phyloP scores from a whole-genome alignment of 2,888 invertebrate genomes.

The Acleris emargana region DNA sequence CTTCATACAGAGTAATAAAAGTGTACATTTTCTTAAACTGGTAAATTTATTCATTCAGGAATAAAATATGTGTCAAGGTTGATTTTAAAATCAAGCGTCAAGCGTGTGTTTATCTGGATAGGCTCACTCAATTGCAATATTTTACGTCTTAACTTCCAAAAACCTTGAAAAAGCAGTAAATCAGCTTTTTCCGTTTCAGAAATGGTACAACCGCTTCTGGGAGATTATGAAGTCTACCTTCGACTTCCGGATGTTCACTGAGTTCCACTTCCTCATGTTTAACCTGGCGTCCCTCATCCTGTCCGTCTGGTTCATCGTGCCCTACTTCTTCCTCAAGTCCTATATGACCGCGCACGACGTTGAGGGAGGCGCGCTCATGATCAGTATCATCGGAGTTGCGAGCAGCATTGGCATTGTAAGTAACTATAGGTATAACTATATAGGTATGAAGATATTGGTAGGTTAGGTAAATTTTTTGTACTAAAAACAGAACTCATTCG shows the following conservation, averaged over 20 bases:
- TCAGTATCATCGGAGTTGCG: slow-evolving; percentile 93
- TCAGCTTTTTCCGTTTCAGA: slow-evolving; percentile 69
- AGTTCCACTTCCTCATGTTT: slow-evolving; percentile 91
- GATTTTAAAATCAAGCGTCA: too few relatives aligned
- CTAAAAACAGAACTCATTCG: too few relatives aligned
- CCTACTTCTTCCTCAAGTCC: slow-evolving; percentile 92
- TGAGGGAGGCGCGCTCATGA: slow-evolving; percentile 89
- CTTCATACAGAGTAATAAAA: too few relatives aligned
- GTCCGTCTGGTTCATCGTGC: slow-evolving; percentile 96
- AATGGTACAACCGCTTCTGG: slow-evolving; percentile 88
- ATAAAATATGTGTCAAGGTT: too few relatives aligned
- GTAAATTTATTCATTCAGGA: too few relatives aligned
- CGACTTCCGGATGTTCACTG: slow-evolving; percentile 92
- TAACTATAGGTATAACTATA: too few relatives aligned
- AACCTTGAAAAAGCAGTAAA: too few relatives aligned
- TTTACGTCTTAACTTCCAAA: background rate
- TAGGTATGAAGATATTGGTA: too few relatives aligned
- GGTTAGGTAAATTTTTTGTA: too few relatives aligned
- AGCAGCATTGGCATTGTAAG: slow-evolving; percentile 95
- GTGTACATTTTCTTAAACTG: too few relatives aligned
- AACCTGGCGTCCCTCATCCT: slow-evolving; percentile 93
- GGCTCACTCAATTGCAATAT: too few relatives aligned
- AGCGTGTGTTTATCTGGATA: too few relatives aligned
- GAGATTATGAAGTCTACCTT: slow-evolving; percentile 87
- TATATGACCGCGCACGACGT: slow-evolving; percentile 85